phyloP scores from a whole-genome alignment of 2,888 invertebrate genomes.

The Metacarcinus magister region DNA sequence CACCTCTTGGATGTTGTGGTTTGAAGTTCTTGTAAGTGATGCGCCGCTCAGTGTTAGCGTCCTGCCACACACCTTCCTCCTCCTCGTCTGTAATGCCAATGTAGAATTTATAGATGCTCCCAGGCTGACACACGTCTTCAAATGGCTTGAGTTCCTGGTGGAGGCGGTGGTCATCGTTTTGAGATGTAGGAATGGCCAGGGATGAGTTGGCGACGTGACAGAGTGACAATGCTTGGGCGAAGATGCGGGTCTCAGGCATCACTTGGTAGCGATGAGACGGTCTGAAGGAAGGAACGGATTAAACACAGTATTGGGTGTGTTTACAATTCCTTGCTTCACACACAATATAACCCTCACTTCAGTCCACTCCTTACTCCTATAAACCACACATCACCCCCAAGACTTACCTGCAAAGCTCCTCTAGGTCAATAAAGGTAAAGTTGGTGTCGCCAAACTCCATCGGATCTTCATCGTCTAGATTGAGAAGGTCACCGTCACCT shows the following conservation, averaged over 20 bases:
- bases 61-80: conserved; percentile 45
- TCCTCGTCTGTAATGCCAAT: conserved; percentile 64
- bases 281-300: neutral
- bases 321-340: neutral
- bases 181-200: conserved; percentile 22
- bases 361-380: no score
- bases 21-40: conserved; percentile 53
- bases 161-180: neutral
- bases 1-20: conserved; percentile 3
- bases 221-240: neutral
- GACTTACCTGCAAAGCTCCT: neutral
- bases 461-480: neutral
- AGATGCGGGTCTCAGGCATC: conserved; percentile 44
- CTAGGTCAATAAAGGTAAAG: neutral
- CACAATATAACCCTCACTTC: neutral
- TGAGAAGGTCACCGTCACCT: conserved; percentile 21
- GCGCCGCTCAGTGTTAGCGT: neutral
- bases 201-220: conserved; percentile 32
- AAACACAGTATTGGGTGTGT: no score
- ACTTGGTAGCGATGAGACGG: conserved; percentile 47
- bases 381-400: neutral
- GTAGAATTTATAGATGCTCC: conserved; percentile 60
- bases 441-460: conserved; percentile 18
- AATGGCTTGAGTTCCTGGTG: conserved; percentile 22
- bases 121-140: neutral